Base-by-base conservation (phyloP, 35 echinoderm and acorn worm genomes). In the Heliocidaris erythrogramma region DNA sequence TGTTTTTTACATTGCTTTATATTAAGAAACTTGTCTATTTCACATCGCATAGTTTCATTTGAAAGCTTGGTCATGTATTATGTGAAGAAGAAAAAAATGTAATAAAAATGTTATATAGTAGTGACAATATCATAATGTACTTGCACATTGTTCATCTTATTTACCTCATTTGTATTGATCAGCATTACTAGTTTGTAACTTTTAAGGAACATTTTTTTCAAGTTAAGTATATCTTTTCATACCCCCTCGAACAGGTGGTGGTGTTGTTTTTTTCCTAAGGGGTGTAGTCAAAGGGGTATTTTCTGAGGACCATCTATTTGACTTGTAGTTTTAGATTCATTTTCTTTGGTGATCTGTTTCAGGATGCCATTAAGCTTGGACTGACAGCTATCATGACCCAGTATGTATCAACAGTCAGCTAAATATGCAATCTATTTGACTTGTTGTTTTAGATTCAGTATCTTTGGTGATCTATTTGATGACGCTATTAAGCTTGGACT, bases 391-490 rank as follows among this genome's bases (percentile, higher is more conserved):
- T 97, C 35, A 97, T 97, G 85, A 99, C 98, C 48, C 98, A 99
- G 85, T 97, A 99, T 94, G 65, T 99, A 99, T 30, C 98, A 99
- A 30, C 97, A 97, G 71, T 95, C 97, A 27, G 97, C 98, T 49
- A 97, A 99, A 59, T 97, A 99, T 89, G 98, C 98, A 56, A 56
- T 56, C 24, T 69, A 21, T 69, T 24, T 78, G 35, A 42, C 65
- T 78, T 18, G 4, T 27, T 78, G 52, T 78, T 21, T 9, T 94
- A 99, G 98, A 92, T 99, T 99, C 95, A 97, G 97, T 48, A 99
- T 99, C 88, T 99, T 99, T 97, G 98, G 98, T 90, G 98, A 99
- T 92, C 94, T 99, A n/a, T 97, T 99, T 94, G 98, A 99, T 95
- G 98, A 99, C 49, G 98, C 98, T 17, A 99, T 99, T 91, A 99